Conservation (phyloP, 2,888 invertebrate species). For the Amblyjoppa proteus region DNA sequence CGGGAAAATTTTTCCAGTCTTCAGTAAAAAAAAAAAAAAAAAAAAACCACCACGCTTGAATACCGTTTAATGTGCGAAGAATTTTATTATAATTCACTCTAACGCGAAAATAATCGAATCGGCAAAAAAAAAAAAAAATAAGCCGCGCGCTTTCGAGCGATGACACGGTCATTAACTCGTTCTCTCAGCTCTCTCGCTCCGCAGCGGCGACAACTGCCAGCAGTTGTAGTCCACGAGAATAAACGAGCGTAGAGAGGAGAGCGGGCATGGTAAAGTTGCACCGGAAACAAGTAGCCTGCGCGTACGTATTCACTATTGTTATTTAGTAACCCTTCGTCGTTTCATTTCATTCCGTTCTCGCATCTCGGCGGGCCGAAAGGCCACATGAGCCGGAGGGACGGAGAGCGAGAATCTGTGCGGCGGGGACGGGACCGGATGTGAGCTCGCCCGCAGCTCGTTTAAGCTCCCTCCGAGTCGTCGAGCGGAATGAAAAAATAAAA, state of each 20-base stretch:
- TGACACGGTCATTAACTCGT: constrained; percentile 31
- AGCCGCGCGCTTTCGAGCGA: background rate
- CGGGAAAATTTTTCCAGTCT: no score
- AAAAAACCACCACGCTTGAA: no score
- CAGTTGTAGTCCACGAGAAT: background rate
- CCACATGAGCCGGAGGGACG: constrained; percentile 34
- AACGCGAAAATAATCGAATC: background rate
- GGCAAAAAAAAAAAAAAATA: background rate
- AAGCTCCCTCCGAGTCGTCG: constrained; percentile 72
- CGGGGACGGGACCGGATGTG: constrained; percentile 67
- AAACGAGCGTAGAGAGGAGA: constrained; percentile 38
- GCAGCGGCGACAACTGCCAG: constrained; percentile 42
- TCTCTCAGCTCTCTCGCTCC: constrained; percentile 66
- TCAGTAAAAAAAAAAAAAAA: no score
- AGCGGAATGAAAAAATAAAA: constrained; percentile 49
- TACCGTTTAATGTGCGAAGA: no score
- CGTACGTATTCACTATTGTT: constrained; percentile 84
- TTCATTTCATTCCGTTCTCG: constrained; percentile 82
- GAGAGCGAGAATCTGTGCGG: constrained; percentile 29
- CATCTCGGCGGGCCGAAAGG: constrained; percentile 71
- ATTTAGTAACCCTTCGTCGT: constrained; percentile 81
- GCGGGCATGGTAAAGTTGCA: constrained; percentile 62
- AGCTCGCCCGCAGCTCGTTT: constrained; percentile 83
- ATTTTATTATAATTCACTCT: background rate
- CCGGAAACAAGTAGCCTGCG: constrained; percentile 83